Evolutionary conservation across 1,140 invertebrate genomes (phyloP).

Genomic region (Melipona quadrifasciata): DNA sequence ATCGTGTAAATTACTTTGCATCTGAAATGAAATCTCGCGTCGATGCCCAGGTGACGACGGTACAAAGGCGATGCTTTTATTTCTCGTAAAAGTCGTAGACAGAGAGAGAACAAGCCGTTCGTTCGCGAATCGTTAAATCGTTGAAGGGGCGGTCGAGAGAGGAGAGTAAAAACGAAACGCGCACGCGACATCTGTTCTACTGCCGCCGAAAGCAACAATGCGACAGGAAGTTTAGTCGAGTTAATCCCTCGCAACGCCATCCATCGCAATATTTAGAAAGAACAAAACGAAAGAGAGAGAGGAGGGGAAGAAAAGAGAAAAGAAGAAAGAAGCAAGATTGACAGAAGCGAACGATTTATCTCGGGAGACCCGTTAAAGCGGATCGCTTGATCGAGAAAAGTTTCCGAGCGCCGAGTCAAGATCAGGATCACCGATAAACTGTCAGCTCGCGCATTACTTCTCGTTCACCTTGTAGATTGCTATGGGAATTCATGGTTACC

Average conservation of each 20-base stretch:
- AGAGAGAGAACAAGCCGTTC: not conserved
- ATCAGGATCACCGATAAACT: constrained; percentile 35
- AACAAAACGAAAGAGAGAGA: too few species aligned
- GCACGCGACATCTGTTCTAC: not conserved
- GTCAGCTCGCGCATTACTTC: constrained; percentile 20
- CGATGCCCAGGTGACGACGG: not conserved
- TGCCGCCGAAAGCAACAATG: not conserved
- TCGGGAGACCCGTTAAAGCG: not conserved
- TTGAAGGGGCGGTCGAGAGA: too few species aligned
- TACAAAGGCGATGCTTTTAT: not conserved
- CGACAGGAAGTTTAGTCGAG: not conserved
- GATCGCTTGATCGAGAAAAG: constrained; percentile 29
- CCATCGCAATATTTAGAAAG: not conserved
- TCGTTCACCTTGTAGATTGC: constrained; percentile 35
- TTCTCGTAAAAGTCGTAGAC: not conserved
- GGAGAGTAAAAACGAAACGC: not conserved
- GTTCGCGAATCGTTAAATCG: not conserved
- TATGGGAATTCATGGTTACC: constrained; percentile 38
- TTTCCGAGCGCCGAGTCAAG: constrained; percentile 4
- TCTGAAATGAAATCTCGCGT: constrained; percentile 20
- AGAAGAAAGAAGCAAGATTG: too few species aligned
- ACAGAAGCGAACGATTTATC: not conserved
- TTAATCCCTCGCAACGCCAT: not conserved
- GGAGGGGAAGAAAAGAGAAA: not conserved
- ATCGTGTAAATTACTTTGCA: not conserved